Conservation (phyloP, 2,797 vertebrate genomes). For the Hyperoplus immaculatus region DNA sequence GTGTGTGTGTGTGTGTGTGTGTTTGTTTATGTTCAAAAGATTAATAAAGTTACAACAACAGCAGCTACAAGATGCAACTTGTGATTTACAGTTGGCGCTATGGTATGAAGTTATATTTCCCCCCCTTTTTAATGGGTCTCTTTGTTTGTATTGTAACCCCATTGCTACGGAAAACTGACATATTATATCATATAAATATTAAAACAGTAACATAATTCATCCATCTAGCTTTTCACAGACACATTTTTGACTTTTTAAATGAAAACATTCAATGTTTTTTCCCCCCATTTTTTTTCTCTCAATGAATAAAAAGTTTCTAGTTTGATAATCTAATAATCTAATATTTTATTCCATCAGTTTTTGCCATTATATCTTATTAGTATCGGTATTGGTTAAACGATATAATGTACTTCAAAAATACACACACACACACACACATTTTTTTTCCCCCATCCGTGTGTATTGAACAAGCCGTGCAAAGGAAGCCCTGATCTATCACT, state of each 20-base stretch:
- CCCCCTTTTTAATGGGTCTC: conserved; percentile 7
- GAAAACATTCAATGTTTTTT: too few species aligned
- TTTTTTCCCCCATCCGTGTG: background rate
- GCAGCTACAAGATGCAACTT: conserved; percentile 17
- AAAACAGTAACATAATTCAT: too few species aligned
- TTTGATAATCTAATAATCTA: too few species aligned
- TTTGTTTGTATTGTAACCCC: too few species aligned
- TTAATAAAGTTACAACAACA: background rate
- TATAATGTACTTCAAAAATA: background rate
- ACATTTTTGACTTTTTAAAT: too few species aligned
- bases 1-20: background rate
- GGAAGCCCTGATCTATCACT: conserved; percentile 22
- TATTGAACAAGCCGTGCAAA: background rate
- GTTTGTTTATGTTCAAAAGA: background rate
- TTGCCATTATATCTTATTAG: too few species aligned
- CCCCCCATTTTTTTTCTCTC: background rate
- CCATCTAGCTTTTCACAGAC: too few species aligned
- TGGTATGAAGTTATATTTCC: conserved; percentile 27
- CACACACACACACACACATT: background rate
- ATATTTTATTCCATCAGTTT: too few species aligned
- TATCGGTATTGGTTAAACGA: too few species aligned
- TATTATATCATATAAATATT: too few species aligned
- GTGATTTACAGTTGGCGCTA: conserved; percentile 3
- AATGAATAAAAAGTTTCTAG: too few species aligned
- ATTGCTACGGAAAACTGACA: too few species aligned